Percentiles rank a stretch among this genome's conserved stretches.
Conservation (phyloP, 1,140 invertebrate genomes). For the Cotesia chilonis region DNA sequence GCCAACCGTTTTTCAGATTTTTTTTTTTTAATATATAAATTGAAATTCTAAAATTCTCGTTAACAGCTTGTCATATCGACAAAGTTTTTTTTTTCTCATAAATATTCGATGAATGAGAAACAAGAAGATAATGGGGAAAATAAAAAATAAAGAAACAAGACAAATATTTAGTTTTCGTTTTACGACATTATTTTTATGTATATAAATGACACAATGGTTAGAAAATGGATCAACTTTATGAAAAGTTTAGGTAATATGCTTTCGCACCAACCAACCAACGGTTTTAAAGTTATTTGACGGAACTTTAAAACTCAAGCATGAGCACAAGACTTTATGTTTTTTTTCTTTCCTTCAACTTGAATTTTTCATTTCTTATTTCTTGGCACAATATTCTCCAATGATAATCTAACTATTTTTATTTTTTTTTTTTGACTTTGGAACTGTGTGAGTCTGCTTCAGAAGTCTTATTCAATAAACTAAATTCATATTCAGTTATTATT, state of each 20-base stretch:
- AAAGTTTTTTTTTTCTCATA: no score
- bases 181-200: constrained; percentile 5
- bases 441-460: no score
- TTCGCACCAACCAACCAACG: neutral
- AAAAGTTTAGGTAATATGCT: constrained; percentile 7
- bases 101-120: no score
- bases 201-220: neutral
- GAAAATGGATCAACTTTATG: neutral
- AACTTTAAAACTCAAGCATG: constrained; percentile 17
- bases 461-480: no score
- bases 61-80: no score
- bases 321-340: neutral
- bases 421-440: neutral
- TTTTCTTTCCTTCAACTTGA: neutral
- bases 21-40: no score
- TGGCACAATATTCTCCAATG: neutral
- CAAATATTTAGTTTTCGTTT: neutral
- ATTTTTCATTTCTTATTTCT: neutral
- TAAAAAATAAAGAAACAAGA: neutral
- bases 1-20: no score
- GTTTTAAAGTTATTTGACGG: constrained; percentile 7
- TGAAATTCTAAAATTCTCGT: no score
- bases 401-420: constrained; percentile 6
- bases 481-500: no score
- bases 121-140: no score